Percentiles rank a stretch among this genome's conserved stretches.
Conservation (phyloP, 2,797 vertebrate genomes). For the Darevskia nairensis region DNA sequence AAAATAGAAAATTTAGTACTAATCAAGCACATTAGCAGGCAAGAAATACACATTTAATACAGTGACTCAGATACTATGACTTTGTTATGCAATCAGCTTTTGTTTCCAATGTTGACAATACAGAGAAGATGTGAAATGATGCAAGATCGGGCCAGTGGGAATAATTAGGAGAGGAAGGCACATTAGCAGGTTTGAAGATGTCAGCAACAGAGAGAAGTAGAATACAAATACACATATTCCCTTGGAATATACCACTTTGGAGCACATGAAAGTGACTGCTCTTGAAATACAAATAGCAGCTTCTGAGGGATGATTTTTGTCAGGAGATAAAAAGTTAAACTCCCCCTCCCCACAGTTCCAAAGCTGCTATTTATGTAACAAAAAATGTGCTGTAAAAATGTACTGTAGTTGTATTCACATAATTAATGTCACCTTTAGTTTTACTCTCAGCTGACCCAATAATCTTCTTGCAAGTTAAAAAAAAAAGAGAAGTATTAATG, state of each 20-base stretch:
- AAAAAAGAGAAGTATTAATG: neutral
- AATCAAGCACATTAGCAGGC: neutral
- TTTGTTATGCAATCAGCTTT: neutral
- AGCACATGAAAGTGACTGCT: neutral
- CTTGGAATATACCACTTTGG: neutral
- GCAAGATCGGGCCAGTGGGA: constrained; percentile 2
- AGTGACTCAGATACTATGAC: neutral
- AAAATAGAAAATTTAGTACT: neutral
- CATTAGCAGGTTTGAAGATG: constrained; percentile 1
- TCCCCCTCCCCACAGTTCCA: no score
- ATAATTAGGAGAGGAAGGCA: constrained; percentile 24
- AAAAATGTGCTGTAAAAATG: no score
- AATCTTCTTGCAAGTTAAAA: neutral
- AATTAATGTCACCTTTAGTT: neutral
- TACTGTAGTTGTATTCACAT: neutral
- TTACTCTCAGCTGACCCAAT: neutral
- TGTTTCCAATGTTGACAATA: constrained; percentile 1
- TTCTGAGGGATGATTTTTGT: neutral
- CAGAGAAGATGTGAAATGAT: neutral
- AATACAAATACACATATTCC: neutral
- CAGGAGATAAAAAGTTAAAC: neutral
- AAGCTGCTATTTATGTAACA: no score
- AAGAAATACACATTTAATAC: neutral
- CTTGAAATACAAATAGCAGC: neutral
- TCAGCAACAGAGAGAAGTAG: neutral